Evolutionary conservation across 2,113 vertebrate species (phyloP), one percentile per base, ranked within the genome.

Genomic region (Pongo abelii): DNA sequence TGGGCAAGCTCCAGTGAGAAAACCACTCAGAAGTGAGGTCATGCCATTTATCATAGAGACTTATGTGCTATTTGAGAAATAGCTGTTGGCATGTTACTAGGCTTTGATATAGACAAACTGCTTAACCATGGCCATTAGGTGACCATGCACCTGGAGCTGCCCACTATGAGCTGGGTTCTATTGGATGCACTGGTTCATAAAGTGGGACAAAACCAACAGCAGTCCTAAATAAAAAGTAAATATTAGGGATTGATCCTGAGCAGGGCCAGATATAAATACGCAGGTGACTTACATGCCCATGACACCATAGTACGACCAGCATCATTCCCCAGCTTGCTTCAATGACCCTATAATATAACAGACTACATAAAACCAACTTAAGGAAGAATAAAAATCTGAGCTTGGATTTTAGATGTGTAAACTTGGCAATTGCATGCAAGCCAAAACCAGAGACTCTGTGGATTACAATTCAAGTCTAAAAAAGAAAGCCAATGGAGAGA

Each of bases 121-220:
- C 25, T 84, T 57, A 70, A 57, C 25, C 0, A 43, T 57, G 13
- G 3, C 2, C 23, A 20, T 30, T 84, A 70, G 18, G 14, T 32
- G 13, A 81, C 38, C 4, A 32, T 46, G 57, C 17, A 81, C 27
- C 18, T 57, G 7, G 27, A 87, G 38, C 38, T 57, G 5, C 30
- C 70, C 30, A 75, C 14, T 43, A 1, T 55, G 30, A 81, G 9
- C 14, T 87, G 7, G 14, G 8, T 38, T 48, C 38, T 46, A 0
- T 48, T 40, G 25, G 23, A 74, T n/a, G 5, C 7, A 69, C 14
- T 8, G 81, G 20, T 46, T 94, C 20, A 70, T 87, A 91, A 94
- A 77, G 10, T 32, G 1, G 4, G 0, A 40, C 40, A 7, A 22
- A 4, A 1, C 14, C 17, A 64, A 32, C 1, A 35, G 10, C 1